A percentile compares a stretch with the other conserved stretches of the same genome.
phyloP scores from a whole-genome alignment of 2,888 invertebrate species.

The Polyommatus iphigenia region DNA sequence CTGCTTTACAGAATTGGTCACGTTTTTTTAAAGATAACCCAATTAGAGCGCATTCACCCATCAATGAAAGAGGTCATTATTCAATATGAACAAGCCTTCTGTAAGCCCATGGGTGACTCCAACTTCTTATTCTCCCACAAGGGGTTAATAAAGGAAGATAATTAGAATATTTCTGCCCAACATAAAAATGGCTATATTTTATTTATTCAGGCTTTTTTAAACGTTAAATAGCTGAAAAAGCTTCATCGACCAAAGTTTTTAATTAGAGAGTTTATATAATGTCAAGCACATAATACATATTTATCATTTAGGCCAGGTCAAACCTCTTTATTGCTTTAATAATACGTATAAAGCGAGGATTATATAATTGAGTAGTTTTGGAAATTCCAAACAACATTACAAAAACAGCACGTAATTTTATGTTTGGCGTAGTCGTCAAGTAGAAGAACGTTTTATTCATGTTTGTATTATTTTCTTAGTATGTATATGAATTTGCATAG shows the following conservation, averaged over 20 bases:
- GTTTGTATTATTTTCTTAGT: neutral
- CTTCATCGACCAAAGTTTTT: neutral
- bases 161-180: too few relatives aligned
- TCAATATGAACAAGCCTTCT: neutral
- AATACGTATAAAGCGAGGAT: conserved; percentile 6
- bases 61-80: neutral
- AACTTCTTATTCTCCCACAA: neutral
- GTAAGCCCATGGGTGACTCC: neutral
- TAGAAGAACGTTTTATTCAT: neutral
- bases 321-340: neutral
- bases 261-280: neutral
- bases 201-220: too few relatives aligned
- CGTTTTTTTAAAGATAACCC: neutral
- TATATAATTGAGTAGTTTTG: conserved; percentile 39
- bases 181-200: too few relatives aligned
- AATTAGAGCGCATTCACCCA: neutral
- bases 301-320: neutral
- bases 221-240: neutral
- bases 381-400: conserved; percentile 52
- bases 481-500: neutral
- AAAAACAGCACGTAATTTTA: neutral
- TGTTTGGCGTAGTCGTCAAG: neutral
- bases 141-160: neutral
- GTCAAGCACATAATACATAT: neutral
- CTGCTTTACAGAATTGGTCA: neutral